phyloP scores from a whole-genome alignment of 1,140 invertebrate genomes.

The Vanessa atalanta region DNA sequence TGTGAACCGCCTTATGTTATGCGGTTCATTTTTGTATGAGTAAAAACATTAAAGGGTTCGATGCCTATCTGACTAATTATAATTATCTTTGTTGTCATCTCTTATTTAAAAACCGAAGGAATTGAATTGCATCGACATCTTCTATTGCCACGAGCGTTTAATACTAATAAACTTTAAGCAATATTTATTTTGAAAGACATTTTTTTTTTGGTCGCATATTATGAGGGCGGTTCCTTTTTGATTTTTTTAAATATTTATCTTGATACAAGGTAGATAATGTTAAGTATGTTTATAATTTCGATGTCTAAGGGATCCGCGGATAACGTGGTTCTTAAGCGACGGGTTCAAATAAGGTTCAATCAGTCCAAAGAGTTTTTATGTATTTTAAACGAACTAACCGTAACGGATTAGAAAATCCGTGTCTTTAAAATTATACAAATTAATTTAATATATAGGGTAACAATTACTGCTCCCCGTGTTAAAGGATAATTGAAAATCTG shows the following conservation, averaged over 20 bases:
- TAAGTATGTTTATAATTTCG: too few relatives aligned
- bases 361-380: too few relatives aligned
- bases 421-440: too few relatives aligned
- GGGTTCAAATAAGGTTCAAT: too few relatives aligned
- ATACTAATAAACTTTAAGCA: constrained; percentile 10
- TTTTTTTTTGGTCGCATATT: neutral
- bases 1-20: constrained; percentile 21
- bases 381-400: too few relatives aligned
- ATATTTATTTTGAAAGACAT: neutral
- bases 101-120: constrained; percentile 11
- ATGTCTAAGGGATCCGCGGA: too few relatives aligned
- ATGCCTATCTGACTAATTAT: constrained; percentile 42
- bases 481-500: too few relatives aligned
- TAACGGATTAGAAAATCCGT: too few relatives aligned
- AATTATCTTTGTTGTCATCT: constrained; percentile 41
- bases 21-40: constrained; percentile 30
- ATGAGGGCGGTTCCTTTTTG: neutral
- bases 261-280: neutral
- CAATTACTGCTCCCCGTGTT: too few relatives aligned
- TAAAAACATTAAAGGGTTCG: constrained; percentile 35
- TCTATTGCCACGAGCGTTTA: neutral
- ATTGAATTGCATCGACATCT: constrained; percentile 18
- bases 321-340: too few relatives aligned
- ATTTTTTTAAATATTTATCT: neutral
- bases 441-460: too few relatives aligned